Percentiles rank a stretch among this genome's conserved stretches.
phyloP scores from a whole-genome alignment of 2,113 vertebrate genomes.

The Cathartes aura region DNA sequence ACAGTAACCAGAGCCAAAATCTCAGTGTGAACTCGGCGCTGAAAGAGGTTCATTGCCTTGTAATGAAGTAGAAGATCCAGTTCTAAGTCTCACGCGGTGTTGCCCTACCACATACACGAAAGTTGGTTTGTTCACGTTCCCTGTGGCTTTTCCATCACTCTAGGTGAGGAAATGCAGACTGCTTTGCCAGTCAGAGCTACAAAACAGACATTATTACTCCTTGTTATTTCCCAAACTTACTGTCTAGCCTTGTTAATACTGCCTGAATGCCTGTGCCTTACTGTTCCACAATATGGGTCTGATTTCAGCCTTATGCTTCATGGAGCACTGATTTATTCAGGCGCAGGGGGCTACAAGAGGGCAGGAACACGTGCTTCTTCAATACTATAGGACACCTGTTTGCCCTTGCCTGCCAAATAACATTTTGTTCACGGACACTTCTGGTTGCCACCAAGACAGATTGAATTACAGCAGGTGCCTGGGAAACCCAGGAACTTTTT shows the following conservation, averaged over 20 bases:
- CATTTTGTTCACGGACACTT: slow-evolving; percentile 12
- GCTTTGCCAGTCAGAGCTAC: background rate
- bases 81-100: background rate
- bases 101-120: background rate
- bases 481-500: slow-evolving; percentile 8
- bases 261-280: background rate
- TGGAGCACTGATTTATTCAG: background rate
- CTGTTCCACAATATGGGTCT: background rate
- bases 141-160: background rate
- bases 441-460: slow-evolving; percentile 46
- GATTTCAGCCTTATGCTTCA: background rate
- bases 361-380: background rate
- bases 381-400: slow-evolving; percentile 17
- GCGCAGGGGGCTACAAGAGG: background rate
- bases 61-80: background rate
- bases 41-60: background rate
- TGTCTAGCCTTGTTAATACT: background rate
- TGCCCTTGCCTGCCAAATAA: slow-evolving; percentile 24
- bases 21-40: background rate
- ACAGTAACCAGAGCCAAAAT: background rate
- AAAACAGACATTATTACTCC: background rate
- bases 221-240: background rate
- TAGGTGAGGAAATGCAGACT: background rate
- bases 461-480: slow-evolving; percentile 39
- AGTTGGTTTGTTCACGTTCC: background rate